Base-by-base conservation (phyloP, 1,140 invertebrate genomes). In the Zaprionus lachaisei region DNA sequence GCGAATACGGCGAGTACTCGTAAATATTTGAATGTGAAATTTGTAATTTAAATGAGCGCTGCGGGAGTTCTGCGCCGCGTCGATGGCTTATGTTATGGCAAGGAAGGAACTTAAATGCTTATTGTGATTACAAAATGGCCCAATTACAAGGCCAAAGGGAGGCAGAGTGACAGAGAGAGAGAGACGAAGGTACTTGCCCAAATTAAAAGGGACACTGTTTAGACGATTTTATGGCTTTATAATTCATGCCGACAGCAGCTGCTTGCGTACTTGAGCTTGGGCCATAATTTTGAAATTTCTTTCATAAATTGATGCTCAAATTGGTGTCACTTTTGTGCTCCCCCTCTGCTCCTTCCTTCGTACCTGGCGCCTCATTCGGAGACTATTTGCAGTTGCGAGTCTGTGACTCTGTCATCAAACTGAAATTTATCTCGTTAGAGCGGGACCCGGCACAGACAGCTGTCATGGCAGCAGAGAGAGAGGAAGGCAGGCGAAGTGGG, bases 341-440 rank as follows among this genome's bases (percentile, higher is more conserved):
- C 54, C n/a, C 14, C 37, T 44, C 9, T 22, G 26, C 26, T 38
- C 12, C 65, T 15, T 31, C 28, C 12, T 22, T 62, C 79, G 81
- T 89, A 90, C 84, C 84, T 89, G 77, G 69, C 70, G 72, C 80
- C 78, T 72, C 83, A 75, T 89, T 77, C 77, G 69, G 76, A 83
- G 80, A 80, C 83, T 84, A 89, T 89, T 84, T 79, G 81, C 81
- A 89, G 71, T 57, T 72, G 22, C 58, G 69, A 22, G 51, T 68
- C 63, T 68, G 24, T 44, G 70, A 76, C 64, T 22, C 34, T 75
- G 68, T 69, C 77, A 84, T 83, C 84, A 90, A 84, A 89, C 85
- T 84, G 78, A 81, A 89, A 89, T 89, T 89, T 89, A 89, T 89
- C 84, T 89, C 84, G 84, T 89, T 90, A 89, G 84, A 68, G 72